Percentiles rank a stretch among this genome's conserved stretches.
Conservation (phyloP, 2,113 vertebrate genomes). For the Semnornis frantzii region DNA sequence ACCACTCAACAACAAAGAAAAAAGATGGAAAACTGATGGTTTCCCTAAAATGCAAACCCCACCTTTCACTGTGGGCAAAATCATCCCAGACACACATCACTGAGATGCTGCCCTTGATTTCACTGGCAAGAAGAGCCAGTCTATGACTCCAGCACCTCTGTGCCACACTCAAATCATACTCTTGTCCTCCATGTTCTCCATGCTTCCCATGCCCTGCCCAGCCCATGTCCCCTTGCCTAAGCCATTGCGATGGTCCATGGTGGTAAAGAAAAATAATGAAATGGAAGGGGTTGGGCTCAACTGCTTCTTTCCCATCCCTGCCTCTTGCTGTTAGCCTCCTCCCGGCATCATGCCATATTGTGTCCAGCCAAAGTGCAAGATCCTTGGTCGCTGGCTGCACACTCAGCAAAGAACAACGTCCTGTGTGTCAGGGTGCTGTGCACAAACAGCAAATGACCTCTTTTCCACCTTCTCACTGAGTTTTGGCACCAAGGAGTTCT, state of each 20-base stretch:
- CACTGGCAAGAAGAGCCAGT: not conserved
- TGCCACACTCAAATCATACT: fast-evolving
- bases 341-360: not conserved
- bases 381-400: not conserved
- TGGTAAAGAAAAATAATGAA: not conserved
- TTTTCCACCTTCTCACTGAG: not conserved
- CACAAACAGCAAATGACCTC: not conserved
- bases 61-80: not conserved
- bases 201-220: too few relatives aligned
- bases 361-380: not conserved
- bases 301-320: not conserved
- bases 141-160: not conserved
- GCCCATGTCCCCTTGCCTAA: not conserved
- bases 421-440: not conserved
- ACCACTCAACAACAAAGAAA: not conserved
- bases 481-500: not conserved
- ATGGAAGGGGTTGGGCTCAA: not conserved
- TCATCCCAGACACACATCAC: not conserved
- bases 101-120: not conserved
- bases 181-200: not conserved
- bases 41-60: not conserved
- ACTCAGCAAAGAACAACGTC: not conserved
- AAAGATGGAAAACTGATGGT: not conserved
- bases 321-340: not conserved
- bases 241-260: not conserved